phyloP scores from a whole-genome alignment of 2,113 vertebrate genomes.

The Tragelaphus buxtoni region DNA sequence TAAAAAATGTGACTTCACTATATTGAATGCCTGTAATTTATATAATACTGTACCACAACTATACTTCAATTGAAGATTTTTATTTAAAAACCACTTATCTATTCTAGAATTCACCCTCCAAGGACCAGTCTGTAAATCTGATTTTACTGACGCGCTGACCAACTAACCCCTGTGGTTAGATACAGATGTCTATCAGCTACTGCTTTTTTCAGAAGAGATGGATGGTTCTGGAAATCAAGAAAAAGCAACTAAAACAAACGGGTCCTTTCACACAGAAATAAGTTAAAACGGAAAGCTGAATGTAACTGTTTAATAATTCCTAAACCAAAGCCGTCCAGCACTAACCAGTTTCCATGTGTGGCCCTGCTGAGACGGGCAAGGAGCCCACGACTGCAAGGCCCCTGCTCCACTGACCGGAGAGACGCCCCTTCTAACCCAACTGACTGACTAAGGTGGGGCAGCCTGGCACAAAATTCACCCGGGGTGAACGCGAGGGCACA shows the following conservation, averaged over 20 bases:
- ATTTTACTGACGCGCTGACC: not conserved
- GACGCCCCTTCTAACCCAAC: not conserved
- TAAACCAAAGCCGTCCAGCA: rapidly evolving
- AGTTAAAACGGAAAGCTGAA: rapidly evolving
- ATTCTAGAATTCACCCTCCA: not conserved
- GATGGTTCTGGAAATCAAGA: not conserved
- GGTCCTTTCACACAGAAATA: rapidly evolving
- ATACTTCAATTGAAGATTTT: not conserved
- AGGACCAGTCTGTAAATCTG: not conserved
- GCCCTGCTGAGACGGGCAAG: not conserved
- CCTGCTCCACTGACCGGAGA: not conserved
- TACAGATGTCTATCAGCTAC: not conserved
- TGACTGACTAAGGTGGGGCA: no score
- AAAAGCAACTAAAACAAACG: rapidly evolving
- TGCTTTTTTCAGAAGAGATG: not conserved
- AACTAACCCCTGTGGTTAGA: not conserved
- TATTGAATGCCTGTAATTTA: not conserved
- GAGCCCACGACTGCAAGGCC: not conserved
- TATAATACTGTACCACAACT: not conserved
- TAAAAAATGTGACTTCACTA: no score
- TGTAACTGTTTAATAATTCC: rapidly evolving
- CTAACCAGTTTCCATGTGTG: rapidly evolving
- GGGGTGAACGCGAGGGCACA: rapidly evolving
- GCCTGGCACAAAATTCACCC: rapidly evolving
- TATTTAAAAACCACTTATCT: not conserved